Base-by-base conservation (phyloP, 2,797 vertebrate species). In the Pseudochirops corinnae region DNA sequence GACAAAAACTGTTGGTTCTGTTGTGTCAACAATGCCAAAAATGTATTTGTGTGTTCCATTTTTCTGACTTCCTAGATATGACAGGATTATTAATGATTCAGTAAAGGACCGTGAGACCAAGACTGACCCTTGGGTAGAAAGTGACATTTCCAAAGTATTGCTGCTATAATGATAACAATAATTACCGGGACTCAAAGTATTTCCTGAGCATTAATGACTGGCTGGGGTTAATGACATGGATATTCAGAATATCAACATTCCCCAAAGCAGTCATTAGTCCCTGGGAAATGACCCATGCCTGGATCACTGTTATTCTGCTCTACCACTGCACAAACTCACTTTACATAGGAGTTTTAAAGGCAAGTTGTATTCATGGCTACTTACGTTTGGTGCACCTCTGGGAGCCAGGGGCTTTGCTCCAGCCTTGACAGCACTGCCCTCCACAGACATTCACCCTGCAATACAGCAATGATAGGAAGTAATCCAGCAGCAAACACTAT, bases 331-430 rank as follows among this genome's bases (percentile, higher is more conserved):
- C 26, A 93, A 74, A 52, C n/a, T 74, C 55, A 56, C 21, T 24
- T 3, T 5, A 53, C 55, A 92, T 50, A 2, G 24, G 18, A 4
- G 90, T 91, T 91, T 82, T 46, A 56, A 91, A 56, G 29, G 90
- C 67, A 18, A 9, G 28, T 57, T 57, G 62, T 18, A 91, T 67
- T 92, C 21, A 1, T 0, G 67, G 28, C 56, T 94, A 99, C 99
- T 99, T 98, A 99, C 99, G 99, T 98, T 99, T 99, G 31, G 99
- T 99, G 99, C 99, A 99, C n/a, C 99, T 99, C 98, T 99, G 99
- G 2, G 99, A 99, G 93, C 99, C 99, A 82, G 99, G 99, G 96
- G 99, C 98, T 98, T 99, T 98, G 97, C 99, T 99, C 99, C 99
- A 99, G 97, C 99, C 99, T 16, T 99, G 99, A 96, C 99, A 99